phyloP scores from a whole-genome alignment of 2,888 invertebrate genomes.

The Lumbricus terrestris region DNA sequence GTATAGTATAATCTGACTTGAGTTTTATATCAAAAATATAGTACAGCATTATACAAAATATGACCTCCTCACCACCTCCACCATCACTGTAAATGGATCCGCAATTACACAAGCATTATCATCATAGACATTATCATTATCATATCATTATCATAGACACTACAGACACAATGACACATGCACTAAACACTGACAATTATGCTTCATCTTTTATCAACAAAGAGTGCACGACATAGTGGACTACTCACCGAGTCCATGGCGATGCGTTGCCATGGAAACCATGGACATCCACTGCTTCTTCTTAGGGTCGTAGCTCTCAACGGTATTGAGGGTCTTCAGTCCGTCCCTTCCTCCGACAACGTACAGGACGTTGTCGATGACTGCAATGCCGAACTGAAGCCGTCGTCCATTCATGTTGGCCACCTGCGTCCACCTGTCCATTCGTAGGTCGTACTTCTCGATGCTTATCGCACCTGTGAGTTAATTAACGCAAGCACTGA shows the following conservation, averaged over 20 bases:
- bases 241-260: constrained; percentile 64
- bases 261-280: constrained; percentile 84
- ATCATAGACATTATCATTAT: no score
- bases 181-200: not conserved
- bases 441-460: constrained; percentile 81
- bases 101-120: not conserved
- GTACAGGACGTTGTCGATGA: constrained; percentile 70
- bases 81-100: not conserved
- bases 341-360: constrained; percentile 92
- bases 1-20: not conserved
- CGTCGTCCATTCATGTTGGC: constrained; percentile 77
- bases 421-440: constrained; percentile 74
- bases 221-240: not conserved
- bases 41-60: not conserved
- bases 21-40: not conserved
- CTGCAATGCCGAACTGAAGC: constrained; percentile 86
- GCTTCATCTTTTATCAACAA: not conserved
- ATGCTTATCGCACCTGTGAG: constrained; percentile 78
- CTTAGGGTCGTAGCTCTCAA: constrained; percentile 57
- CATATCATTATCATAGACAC: no score
- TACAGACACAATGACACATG: no score
- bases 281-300: constrained; percentile 75
- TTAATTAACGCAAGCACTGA: not conserved
- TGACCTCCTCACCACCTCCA: no score
- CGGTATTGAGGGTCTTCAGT: constrained; percentile 72